phyloP scores from a whole-genome alignment of 2,113 vertebrate genomes.

The Sitta europaea region DNA sequence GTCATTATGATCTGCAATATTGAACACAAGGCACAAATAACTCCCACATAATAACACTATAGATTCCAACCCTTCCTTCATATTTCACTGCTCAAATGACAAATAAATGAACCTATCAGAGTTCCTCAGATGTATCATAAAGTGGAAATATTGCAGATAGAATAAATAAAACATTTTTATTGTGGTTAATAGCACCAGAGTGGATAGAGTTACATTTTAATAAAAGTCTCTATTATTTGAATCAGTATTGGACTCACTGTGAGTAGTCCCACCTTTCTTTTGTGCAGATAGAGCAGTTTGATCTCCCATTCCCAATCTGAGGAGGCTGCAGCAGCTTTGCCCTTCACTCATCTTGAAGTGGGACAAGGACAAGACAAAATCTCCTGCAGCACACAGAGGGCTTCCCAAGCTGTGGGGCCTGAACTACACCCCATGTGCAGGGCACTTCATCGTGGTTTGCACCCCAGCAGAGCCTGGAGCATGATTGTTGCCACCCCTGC shows the following conservation, averaged over 20 bases:
- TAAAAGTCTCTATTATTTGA: slow-evolving; percentile 5
- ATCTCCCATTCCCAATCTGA: background rate
- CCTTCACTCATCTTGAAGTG: background rate
- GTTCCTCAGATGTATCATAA: background rate
- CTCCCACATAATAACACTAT: slow-evolving; percentile 15
- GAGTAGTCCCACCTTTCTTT: background rate
- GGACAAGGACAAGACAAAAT: background rate
- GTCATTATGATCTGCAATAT: background rate
- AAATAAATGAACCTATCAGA: slow-evolving; percentile 53
- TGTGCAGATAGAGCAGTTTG: background rate
- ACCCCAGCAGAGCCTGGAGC: background rate
- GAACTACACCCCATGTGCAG: background rate
- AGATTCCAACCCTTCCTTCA: slow-evolving; percentile 29
- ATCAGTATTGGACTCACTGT: background rate
- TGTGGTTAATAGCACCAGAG: slow-evolving; percentile 24
- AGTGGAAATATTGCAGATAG: slow-evolving; percentile 41
- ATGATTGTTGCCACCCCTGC: background rate
- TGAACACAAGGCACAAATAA: slow-evolving; percentile 37
- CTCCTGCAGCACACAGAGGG: background rate
- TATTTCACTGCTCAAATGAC: slow-evolving; percentile 50
- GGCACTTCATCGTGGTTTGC: rapidly evolving
- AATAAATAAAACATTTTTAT: slow-evolving; percentile 60
- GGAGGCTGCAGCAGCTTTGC: background rate
- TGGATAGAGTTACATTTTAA: slow-evolving; percentile 40
- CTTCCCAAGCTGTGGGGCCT: background rate